Evolutionary conservation across 92 coral and sea anemone genomes (phyloP), one percentile per base, ranked within the genome.

Genomic region (Porites rus): DNA sequence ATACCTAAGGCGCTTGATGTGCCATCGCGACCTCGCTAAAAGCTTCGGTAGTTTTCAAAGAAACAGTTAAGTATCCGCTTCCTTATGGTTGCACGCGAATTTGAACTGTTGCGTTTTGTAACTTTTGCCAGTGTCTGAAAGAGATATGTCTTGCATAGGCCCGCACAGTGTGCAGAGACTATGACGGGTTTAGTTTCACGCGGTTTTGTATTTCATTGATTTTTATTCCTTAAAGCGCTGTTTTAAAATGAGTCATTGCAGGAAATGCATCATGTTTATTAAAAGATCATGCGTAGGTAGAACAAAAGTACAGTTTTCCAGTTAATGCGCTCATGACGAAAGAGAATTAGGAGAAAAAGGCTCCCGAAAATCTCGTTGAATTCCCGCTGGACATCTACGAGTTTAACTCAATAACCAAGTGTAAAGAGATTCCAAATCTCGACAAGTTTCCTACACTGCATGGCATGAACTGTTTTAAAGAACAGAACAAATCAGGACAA

Each of bases 1-100:
- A n/a, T n/a, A 19, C 20, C 61, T 7, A n/a, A 1, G 18, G 0
- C 10, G 38, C 38, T 3, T 18, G 18, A 72, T 50, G 18, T 62
- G 18, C 56, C 18, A 17, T 72, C 51, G 18, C 51, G 76, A 72
- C 76, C 76, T 72, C 18, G 76, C 56, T 72, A 28, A 72, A 72
- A 72, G 76, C 76, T 53, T 72, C 19, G 17, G 22, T 46, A 1
- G 43, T 10, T 50, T 18, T 11, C 9, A 56, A 51, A 59, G 76
- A 72, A 72, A 14, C 43, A 1, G 50, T 72, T 72, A 18, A 9
- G 14, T 61, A 61, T 61, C 31, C 65, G 65, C 14, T 61, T 3
- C 66, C 1, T 19, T 50, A 18, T 28, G 76, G 51, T 46, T 58
- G 46, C 77, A 73, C 31, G 77, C 60, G 53, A 51, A 51, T 73